phyloP scores from a whole-genome alignment of 2,888 invertebrate species.

The Drosophila emarginata region DNA sequence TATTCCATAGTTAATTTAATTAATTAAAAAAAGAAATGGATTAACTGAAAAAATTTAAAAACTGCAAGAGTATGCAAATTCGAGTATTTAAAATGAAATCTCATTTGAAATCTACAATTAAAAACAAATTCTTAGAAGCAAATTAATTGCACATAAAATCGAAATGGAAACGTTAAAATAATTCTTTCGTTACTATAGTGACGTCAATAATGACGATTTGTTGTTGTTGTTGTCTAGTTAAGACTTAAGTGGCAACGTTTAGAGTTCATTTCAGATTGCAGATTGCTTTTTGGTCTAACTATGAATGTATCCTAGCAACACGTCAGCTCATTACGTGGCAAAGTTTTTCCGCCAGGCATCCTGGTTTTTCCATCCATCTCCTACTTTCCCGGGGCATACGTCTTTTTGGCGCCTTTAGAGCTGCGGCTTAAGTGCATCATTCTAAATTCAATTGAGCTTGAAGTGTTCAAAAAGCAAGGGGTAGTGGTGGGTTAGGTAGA shows the following conservation, averaged over 20 bases:
- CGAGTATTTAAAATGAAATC: too few relatives aligned
- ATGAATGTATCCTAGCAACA: slow-evolving; percentile 37
- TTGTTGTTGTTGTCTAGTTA: slow-evolving; percentile 53
- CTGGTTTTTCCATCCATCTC: not conserved
- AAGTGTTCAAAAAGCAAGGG: slow-evolving; percentile 64
- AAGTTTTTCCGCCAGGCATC: not conserved
- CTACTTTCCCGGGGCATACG: slow-evolving; percentile 17
- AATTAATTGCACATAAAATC: not conserved
- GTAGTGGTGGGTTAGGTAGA: slow-evolving; percentile 41
- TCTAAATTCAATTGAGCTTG: slow-evolving; percentile 72
- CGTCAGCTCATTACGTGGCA: slow-evolving; percentile 39
- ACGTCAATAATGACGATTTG: slow-evolving; percentile 32
- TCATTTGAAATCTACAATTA: too few relatives aligned
- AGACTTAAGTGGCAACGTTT: slow-evolving; percentile 35
- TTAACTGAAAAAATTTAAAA: too few relatives aligned
- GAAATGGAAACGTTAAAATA: slow-evolving; percentile 38
- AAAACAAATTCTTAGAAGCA: not conserved
- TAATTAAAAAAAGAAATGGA: too few relatives aligned
- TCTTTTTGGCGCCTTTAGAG: slow-evolving; percentile 17
- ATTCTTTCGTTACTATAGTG: slow-evolving; percentile 18
- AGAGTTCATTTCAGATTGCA: slow-evolving; percentile 5
- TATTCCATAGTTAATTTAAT: too few relatives aligned
- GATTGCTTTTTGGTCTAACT: not conserved
- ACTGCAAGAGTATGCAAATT: too few relatives aligned
- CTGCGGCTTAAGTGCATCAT: slow-evolving; percentile 56